Percentiles rank a stretch among this genome's conserved stretches.
Conservation (phyloP, 1,140 invertebrate genomes). For the Brachystomella parvula region DNA sequence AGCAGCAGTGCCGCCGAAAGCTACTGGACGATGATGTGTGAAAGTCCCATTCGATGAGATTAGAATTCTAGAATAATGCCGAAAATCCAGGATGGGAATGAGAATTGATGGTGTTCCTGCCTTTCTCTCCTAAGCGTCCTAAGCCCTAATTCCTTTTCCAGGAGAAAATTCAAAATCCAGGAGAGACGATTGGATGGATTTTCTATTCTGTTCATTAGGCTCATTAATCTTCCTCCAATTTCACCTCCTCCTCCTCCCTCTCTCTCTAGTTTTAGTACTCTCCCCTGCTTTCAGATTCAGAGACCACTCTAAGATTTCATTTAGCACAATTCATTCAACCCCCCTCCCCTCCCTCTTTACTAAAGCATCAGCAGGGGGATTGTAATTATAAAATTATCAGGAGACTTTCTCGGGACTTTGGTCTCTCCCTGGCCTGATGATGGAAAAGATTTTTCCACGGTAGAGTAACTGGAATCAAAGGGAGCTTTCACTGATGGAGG, state of each 20-base stretch:
- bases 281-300: too few relatives aligned
- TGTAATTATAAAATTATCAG: background rate
- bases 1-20: too few relatives aligned
- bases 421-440: too few relatives aligned
- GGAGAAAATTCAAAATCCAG: background rate
- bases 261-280: too few relatives aligned
- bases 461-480: too few relatives aligned
- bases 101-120: background rate
- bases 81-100: background rate
- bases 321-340: too few relatives aligned
- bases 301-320: too few relatives aligned
- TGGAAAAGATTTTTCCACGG: too few relatives aligned
- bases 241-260: background rate
- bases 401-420: background rate
- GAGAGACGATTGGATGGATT: background rate
- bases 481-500: too few relatives aligned
- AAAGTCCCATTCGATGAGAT: background rate
- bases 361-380: background rate
- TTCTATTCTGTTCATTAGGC: background rate
- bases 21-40: too few relatives aligned
- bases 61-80: background rate
- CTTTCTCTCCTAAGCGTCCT: too few relatives aligned
- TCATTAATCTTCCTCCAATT: conserved; percentile 9
- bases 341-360: background rate
- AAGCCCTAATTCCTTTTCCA: background rate